phyloP scores from a whole-genome alignment of 2,888 invertebrate genomes.

The Plebejus melissa region DNA sequence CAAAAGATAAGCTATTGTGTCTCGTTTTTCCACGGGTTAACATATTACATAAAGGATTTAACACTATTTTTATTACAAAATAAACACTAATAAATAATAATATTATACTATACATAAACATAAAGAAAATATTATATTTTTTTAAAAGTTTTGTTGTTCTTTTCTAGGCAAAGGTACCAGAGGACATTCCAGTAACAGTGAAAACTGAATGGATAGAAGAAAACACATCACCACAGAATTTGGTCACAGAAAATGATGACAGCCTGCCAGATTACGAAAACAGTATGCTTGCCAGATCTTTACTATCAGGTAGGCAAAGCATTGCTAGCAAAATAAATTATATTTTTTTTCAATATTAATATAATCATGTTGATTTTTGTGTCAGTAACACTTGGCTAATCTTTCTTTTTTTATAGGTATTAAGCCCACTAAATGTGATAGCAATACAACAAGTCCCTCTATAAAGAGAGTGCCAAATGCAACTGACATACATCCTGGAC shows the following conservation, averaged over 20 bases:
- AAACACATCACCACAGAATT: constrained; percentile 50
- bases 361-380: background rate
- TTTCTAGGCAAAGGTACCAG: constrained; percentile 51
- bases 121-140: background rate
- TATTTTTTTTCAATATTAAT: background rate
- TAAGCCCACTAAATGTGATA: constrained; percentile 69
- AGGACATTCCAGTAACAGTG: constrained; percentile 60
- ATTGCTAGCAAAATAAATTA: background rate
- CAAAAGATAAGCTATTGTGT: too few species aligned
- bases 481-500: constrained; percentile 50
- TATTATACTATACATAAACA: too few species aligned
- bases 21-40: background rate
- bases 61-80: background rate
- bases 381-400: constrained; percentile 23
- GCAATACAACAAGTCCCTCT: constrained; percentile 51
- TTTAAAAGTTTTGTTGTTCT: background rate
- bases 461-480: constrained; percentile 59
- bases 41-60: background rate
- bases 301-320: constrained; percentile 60
- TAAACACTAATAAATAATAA: too few species aligned
- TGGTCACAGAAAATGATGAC: constrained; percentile 66
- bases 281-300: constrained; percentile 75
- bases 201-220: constrained; percentile 67
- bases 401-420: constrained; percentile 53
- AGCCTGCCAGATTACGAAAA: constrained; percentile 75